These are phyloP conservation scores for Nibea albiflora DNA, from an alignment of 2,113 vertebrate species.

Conservation along the genomic window DNA sequence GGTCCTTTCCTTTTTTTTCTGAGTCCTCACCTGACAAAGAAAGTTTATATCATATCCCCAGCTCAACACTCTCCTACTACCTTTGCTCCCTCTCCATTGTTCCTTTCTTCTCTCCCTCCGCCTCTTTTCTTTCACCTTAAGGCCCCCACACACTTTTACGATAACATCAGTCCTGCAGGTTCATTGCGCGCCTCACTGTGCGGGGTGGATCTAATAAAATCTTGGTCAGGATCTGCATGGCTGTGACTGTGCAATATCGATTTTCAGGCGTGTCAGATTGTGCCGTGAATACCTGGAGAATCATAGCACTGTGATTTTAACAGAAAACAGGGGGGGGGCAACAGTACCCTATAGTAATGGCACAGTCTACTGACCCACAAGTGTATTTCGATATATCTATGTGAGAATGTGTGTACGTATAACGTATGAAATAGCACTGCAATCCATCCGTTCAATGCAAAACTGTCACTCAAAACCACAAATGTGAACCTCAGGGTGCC, in stretches of 20 bases:
- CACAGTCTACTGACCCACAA: background rate
- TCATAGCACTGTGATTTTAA: background rate
- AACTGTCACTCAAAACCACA: no score
- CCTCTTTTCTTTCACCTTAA: background rate
- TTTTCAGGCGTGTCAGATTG: conserved; percentile 14
- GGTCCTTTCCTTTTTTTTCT: background rate
- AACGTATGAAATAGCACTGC: no score
- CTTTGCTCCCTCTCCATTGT: background rate
- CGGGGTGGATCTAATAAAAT: conserved; percentile 27
- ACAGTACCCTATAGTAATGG: no score
- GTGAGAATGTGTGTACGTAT: background rate
- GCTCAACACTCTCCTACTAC: background rate
- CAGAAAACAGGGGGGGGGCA: no score
- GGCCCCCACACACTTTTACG: background rate
- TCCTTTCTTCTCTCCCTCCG: background rate
- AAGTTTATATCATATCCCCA: conserved; percentile 1
- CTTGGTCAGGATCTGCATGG: conserved; percentile 1
- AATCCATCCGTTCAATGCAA: no score
- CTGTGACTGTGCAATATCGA: conserved; percentile 15
- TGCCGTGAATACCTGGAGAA: conserved; percentile 14
- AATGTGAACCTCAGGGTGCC: no score
- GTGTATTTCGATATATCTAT: background rate
- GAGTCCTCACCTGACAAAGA: background rate
- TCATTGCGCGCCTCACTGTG: conserved; percentile 4
- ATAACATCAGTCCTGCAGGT: conserved; percentile 16